Conservation (phyloP, 1,140 invertebrate genomes). For the Neoseiulus cucumeris region DNA sequence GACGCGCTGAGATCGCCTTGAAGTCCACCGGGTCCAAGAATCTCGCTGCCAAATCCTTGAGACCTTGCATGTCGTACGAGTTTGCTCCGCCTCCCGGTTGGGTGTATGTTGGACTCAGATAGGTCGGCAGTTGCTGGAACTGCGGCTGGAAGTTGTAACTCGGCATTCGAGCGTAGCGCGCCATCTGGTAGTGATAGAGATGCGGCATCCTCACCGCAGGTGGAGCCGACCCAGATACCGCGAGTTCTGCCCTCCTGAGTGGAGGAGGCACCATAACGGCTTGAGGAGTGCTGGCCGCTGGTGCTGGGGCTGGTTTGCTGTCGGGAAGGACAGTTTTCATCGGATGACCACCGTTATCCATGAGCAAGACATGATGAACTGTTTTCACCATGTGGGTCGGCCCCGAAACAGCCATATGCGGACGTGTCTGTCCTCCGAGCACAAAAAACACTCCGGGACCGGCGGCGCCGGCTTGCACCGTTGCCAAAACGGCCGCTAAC, state of each 20-base stretch:
- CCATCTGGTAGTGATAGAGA: not conserved
- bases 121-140: not conserved
- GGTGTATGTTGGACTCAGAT: not conserved
- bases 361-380: not conserved
- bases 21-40: not conserved
- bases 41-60: not conserved
- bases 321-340: not conserved
- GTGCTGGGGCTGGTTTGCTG: not conserved
- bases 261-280: not conserved
- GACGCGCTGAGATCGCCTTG: not conserved
- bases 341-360: not conserved
- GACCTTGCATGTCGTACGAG: not conserved
- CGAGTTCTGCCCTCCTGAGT: not conserved
- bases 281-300: not conserved
- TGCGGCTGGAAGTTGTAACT: not conserved
- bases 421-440: not conserved
- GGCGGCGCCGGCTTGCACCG: too few species aligned
- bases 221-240: not conserved
- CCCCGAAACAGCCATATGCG: not conserved
- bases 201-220: not conserved
- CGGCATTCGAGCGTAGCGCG: not conserved
- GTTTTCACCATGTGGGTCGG: conserved; percentile 9
- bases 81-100: not conserved
- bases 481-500: too few species aligned
- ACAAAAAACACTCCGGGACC: too few species aligned